Percentiles rank a stretch among this genome's conserved stretches.
Evolutionary conservation across 2,797 vertebrate species (phyloP).

Genomic region (Dendrocincla tyrannina): DNA sequence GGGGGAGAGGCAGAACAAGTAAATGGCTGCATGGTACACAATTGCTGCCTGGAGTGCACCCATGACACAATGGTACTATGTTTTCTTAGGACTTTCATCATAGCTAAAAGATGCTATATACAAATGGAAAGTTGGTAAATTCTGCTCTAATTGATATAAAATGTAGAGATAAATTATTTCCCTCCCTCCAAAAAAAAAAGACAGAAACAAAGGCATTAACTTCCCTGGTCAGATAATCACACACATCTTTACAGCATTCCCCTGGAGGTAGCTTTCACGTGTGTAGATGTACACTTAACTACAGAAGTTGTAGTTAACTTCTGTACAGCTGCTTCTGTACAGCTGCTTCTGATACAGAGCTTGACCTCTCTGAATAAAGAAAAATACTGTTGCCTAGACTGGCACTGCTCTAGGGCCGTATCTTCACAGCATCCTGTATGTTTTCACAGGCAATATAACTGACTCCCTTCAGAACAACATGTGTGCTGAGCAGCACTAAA

Average conservation of each 20-base stretch:
- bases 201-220: not conserved
- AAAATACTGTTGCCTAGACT: not conserved
- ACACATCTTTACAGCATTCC: not conserved
- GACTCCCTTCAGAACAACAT: not conserved
- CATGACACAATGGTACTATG: not conserved
- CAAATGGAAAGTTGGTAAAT: not conserved
- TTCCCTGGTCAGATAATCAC: not conserved
- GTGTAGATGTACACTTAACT: not conserved
- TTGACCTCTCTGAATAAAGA: not conserved
- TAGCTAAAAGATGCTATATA: not conserved
- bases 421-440: not conserved
- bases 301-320: not conserved
- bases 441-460: accelerated
- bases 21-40: not conserved
- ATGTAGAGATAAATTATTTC: not conserved
- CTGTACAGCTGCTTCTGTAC: not conserved
- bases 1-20: not conserved
- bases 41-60: not conserved
- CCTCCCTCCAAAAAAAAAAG: no score
- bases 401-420: not conserved
- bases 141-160: not conserved
- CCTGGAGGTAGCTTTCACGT: not conserved
- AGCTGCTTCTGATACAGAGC: not conserved
- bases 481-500: not conserved
- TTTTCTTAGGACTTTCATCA: not conserved